Conservation (phyloP, 30 jellyfish, hydroid and myxozoan genomes). For the Aurelia sp. region DNA sequence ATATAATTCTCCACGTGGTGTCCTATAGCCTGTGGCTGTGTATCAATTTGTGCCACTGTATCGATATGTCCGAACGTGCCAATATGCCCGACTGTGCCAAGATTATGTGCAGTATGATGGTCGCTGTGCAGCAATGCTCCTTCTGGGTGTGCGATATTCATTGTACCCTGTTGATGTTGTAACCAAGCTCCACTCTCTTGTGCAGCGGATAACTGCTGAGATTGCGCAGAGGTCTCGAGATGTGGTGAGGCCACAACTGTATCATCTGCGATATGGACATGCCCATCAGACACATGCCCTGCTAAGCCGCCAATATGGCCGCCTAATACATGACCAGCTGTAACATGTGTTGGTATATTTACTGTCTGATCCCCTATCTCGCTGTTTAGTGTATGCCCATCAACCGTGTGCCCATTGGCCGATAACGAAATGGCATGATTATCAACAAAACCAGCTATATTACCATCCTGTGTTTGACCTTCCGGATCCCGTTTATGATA, state of each 20-base stretch:
- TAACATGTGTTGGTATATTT: not conserved
- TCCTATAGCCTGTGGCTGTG: constrained; percentile 22
- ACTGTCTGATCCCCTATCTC: constrained; percentile 8
- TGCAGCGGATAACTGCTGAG: constrained; percentile 23
- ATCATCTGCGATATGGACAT: constrained; percentile 8
- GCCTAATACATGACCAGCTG: not conserved
- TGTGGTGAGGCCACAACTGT: constrained; percentile 40
- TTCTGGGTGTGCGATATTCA: constrained; percentile 24
- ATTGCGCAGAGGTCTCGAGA: constrained; percentile 9
- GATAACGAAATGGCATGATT: not conserved
- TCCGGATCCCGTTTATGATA: constrained; percentile 10
- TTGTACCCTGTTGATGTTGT: constrained; percentile 34
- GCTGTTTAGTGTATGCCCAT: constrained; percentile 8
- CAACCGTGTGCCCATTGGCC: constrained; percentile 10
- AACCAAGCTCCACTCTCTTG: constrained; percentile 28
- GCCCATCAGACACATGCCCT: not conserved
- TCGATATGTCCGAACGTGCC: not conserved
- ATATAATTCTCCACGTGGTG: constrained; percentile 14
- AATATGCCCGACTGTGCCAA: constrained; percentile 14
- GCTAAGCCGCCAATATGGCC: constrained; percentile 9
- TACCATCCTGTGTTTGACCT: not conserved
- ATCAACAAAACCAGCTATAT: constrained; percentile 1
- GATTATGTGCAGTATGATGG: not conserved
- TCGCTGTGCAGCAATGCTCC: constrained; percentile 2
- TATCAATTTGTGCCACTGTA: not conserved